These are phyloP conservation scores for Apaloderma vittatum DNA, from an alignment of 2,113 vertebrate genomes.

Conservation along the genomic window DNA sequence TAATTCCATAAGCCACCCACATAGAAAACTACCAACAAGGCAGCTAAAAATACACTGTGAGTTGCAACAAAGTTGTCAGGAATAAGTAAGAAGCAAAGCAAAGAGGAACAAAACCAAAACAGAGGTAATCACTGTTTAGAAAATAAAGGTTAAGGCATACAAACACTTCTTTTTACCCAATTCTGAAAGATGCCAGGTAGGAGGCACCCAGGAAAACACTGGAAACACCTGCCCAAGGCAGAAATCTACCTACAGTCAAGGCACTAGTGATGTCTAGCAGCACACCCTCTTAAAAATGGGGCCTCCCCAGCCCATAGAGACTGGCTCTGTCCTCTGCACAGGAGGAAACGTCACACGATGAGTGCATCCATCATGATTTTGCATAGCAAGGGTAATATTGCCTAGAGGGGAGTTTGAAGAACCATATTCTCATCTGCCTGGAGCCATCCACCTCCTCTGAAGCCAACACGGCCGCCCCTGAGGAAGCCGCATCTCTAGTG, in stretches of 20 bases:
- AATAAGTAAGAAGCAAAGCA: conserved; percentile 54
- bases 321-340: neutral
- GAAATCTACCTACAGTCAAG: neutral
- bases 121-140: conserved; percentile 44
- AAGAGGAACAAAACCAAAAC: conserved; percentile 55
- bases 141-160: conserved; percentile 40
- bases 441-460: neutral
- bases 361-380: fast-evolving
- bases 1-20: conserved; percentile 72
- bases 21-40: conserved; percentile 19
- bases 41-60: conserved; percentile 66
- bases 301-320: neutral
- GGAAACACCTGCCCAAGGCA: neutral
- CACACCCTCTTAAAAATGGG: neutral
- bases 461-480: neutral
- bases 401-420: neutral
- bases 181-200: neutral
- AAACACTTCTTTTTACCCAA: neutral
- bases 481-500: neutral
- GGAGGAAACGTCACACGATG: fast-evolving
- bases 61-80: conserved; percentile 69
- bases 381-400: neutral
- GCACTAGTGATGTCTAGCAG: neutral
- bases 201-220: neutral
- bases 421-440: neutral